Percentiles rank a stretch among this genome's conserved stretches.
phyloP scores from a whole-genome alignment of 2,888 invertebrate species.

The Coelogynopora nodosa region DNA sequence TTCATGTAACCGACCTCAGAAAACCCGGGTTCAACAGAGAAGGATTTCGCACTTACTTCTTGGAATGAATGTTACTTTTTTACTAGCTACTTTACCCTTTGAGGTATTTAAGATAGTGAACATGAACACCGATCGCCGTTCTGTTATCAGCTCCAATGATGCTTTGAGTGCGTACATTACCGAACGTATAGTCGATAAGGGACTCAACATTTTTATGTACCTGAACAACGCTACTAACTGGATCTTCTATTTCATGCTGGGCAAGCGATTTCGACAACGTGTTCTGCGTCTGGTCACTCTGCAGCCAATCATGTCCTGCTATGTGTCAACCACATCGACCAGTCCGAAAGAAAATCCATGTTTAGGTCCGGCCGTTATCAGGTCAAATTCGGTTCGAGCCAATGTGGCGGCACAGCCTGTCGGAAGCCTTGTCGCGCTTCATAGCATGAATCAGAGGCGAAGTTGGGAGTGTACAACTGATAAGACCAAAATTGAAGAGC shows the following conservation, averaged over 20 bases:
- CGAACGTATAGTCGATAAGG: constrained; percentile 34
- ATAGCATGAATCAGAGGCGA: not conserved
- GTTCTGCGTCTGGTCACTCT: not conserved
- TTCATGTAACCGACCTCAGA: not conserved
- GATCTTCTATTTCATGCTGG: constrained; percentile 44
- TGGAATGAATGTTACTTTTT: constrained; percentile 42
- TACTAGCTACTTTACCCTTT: constrained; percentile 38
- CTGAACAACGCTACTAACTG: constrained; percentile 43
- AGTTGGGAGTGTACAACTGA: not conserved
- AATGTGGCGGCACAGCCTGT: not conserved
- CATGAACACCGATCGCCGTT: constrained; percentile 34
- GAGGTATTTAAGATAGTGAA: constrained; percentile 41
- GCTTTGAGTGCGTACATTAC: not conserved
- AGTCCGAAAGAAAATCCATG: not conserved
- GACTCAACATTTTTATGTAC: constrained; percentile 41
- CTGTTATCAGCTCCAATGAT: constrained; percentile 18
- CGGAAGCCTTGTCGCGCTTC: not conserved
- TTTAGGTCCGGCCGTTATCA: not conserved
- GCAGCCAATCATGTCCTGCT: not conserved
- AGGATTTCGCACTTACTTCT: constrained; percentile 35
- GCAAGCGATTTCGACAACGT: constrained; percentile 41
- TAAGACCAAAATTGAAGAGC: too few species aligned
- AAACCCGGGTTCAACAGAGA: constrained; percentile 30
- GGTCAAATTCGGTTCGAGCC: not conserved
- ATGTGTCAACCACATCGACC: not conserved